phyloP scores from a whole-genome alignment of 1,140 invertebrate genomes.

The Thereuonema tuberculata region DNA sequence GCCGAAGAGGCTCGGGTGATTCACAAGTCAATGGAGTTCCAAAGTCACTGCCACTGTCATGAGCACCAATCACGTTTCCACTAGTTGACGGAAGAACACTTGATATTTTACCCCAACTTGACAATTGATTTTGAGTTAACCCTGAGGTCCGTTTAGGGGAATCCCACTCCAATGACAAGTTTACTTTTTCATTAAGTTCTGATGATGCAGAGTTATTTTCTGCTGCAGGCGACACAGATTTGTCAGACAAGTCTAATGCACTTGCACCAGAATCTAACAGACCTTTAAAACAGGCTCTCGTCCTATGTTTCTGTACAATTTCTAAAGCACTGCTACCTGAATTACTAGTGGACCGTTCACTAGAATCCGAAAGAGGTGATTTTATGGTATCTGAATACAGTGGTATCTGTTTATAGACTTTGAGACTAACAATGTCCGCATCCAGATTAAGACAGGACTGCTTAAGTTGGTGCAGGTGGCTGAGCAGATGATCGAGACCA shows the following conservation, averaged over 20 bases:
- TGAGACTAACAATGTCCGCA: conserved; percentile 24
- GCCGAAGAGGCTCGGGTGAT: background rate
- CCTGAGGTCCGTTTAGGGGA: conserved; percentile 1
- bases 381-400: background rate
- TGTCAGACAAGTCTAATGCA: too few relatives aligned
- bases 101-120: background rate
- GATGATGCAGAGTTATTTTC: too few relatives aligned
- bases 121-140: too few relatives aligned
- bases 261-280: too few relatives aligned
- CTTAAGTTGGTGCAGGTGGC: conserved; percentile 25
- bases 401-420: background rate
- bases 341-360: background rate
- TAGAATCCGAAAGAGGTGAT: conserved; percentile 15
- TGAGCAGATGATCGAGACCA: conserved; percentile 22
- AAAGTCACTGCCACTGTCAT: conserved; percentile 11
- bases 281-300: conserved; percentile 7
- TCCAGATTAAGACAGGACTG: conserved; percentile 25
- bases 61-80: background rate
- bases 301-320: conserved; percentile 5
- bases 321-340: conserved; percentile 6
- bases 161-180: conserved; percentile 20
- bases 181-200: too few relatives aligned
- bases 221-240: too few relatives aligned
- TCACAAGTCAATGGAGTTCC: conserved; percentile 5
- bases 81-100: background rate